Evolutionary conservation across 2,797 vertebrate species (phyloP), one percentile per base, ranked within the genome.

Genomic region (Gila robusta): DNA sequence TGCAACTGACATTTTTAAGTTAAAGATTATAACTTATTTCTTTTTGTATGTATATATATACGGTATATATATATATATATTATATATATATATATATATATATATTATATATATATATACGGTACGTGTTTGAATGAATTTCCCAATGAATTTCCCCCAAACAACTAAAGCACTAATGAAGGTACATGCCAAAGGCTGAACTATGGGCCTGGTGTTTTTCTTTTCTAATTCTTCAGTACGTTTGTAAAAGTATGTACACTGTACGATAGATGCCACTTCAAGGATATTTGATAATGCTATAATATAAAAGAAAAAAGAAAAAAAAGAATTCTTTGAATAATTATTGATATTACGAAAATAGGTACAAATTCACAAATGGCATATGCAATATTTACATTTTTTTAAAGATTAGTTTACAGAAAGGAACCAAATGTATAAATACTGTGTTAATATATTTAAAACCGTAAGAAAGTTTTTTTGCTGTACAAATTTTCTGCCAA

Each of bases 321-420:
- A 89, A 82, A 71, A 90, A 89, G 0, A 94, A 88, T 89, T 94
- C 91, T 93, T 92, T 92, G 85, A 92, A 79, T 88, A 92, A 92
- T 92, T 94, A 93, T 95, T 95, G 92, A 95, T 91, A 91, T 71
- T 67, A 86, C 87, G 88, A 80, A 94, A 95, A 95, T 95, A 95
- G 97, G 96, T 97, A 98, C 96, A 96, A 71, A 96, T 96, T 96
- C 93, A 96, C 94, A 95, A 95, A 96, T 95, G 96, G 97, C 96
- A 97, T 98, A 99, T 99, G 97, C 97, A 99, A 98, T 98, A 98
- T 97, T 97, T 97, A 98, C 95, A 96, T 96, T 96, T 96, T 97
- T 96, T 89, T 90, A 93, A 93, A 92, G 93, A 96, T 97, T 98
- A 97, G 97, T 99, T 99, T 98, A 98, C 98, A 97, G 96, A 97